A percentile compares a stretch with the other conserved stretches of the same genome.
Conservation (phyloP, 2,888 invertebrate genomes). For the Cheilosia vernalis region DNA sequence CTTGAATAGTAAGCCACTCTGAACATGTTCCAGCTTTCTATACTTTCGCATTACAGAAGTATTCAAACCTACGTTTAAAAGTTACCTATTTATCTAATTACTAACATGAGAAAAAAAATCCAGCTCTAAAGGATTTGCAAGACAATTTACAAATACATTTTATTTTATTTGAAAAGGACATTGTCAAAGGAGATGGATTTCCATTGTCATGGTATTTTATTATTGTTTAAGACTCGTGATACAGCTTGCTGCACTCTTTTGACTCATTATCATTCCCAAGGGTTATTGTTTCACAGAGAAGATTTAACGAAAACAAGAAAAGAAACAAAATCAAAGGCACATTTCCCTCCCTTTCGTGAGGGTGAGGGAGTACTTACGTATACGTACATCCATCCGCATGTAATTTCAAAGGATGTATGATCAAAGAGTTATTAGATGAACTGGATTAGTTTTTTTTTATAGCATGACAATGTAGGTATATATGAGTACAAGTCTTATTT, state of each 20-base stretch:
- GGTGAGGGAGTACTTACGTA: conserved; percentile 33
- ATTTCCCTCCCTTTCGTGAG: conserved; percentile 58
- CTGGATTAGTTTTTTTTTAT: conserved; percentile 72
- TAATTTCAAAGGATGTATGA: conserved; percentile 67
- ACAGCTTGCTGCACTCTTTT: conserved; percentile 55
- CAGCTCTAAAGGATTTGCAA: background rate
- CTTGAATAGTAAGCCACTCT: too few species aligned
- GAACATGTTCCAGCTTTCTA: too few species aligned
- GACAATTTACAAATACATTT: conserved; percentile 6
- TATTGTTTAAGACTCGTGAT: conserved; percentile 22
- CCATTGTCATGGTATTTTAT: conserved; percentile 18
- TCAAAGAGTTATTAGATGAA: conserved; percentile 75
- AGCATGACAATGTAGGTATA: conserved; percentile 45
- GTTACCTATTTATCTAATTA: too few species aligned
- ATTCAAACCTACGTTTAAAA: too few species aligned
- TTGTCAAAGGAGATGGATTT: conserved; percentile 35
- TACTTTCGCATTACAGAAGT: too few species aligned
- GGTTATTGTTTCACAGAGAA: conserved; percentile 49
- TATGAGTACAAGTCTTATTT: conserved; percentile 25
- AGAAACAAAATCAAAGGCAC: conserved; percentile 61
- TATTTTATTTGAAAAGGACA: conserved; percentile 21
- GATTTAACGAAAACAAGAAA: conserved; percentile 36
- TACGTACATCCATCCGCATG: conserved; percentile 47
- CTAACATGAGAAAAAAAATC: background rate
- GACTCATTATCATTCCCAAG: conserved; percentile 51